Evolutionary conservation across 1,140 invertebrate genomes (phyloP), one percentile per base, ranked within the genome.

Genomic region (Dendroctonus ponderosae): DNA sequence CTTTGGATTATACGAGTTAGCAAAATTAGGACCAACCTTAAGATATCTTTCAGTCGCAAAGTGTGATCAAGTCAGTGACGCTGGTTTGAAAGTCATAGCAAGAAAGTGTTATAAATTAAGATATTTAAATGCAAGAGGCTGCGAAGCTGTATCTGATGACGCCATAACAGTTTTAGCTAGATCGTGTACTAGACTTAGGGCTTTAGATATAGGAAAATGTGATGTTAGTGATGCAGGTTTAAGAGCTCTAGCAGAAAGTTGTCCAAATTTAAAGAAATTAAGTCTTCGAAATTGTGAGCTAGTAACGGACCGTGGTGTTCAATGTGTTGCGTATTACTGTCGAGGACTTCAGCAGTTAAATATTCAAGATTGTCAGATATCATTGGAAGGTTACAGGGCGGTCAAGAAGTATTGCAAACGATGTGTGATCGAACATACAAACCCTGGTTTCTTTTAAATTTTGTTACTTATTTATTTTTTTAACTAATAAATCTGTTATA

Each of bases 361-460:
- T 76, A 94, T 96, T 60, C 93, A 95, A 75, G 93, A 96, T 78
- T 95, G 93, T 71, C 88, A 89, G 69, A 89, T 95, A 56, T 91
- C 92, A 0, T 80, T 92, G 38, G 87, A 94, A 73, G 93, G 93
- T 0, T 96, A 95, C 77, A 82, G 91, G 71, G 91, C 91, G 2
- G 92, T 97, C 12, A 95, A 95, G 77, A 92, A 91, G 74, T 94
- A 92, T 76, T 96, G 93, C 77, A 90, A 92, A 73, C 80, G 91
- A 70, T 96, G 93, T 79, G 89, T 96, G 59, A 96, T 96, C 70
- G 93, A 96, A 78, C 93, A 97, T 74, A 96, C 93, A 0, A 96
- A 97, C 81, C 93, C 93, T 50, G 93, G 91, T 37, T 94, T 97
- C 79, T 94, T 87, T 80, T 62, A 46, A 59, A 46, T 48, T 59